phyloP scores from a whole-genome alignment of 2,888 invertebrate genomes.

The Bombylius major region DNA sequence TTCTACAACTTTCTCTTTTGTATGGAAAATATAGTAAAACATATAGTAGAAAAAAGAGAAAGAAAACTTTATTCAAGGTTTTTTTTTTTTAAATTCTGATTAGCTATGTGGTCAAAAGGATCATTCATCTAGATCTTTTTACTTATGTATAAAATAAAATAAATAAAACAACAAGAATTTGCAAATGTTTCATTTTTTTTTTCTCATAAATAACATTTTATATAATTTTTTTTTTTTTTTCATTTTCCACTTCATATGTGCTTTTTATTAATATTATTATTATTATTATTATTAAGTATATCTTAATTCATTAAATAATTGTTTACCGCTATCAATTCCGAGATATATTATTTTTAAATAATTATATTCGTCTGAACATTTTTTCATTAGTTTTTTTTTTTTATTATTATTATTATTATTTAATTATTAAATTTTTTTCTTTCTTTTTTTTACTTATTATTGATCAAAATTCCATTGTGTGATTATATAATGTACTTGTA shows the following conservation, averaged over 20 bases:
- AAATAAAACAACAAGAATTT: not conserved
- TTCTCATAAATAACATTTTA: slow-evolving; percentile 9
- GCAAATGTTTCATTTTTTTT: not conserved
- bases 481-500: no score
- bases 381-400: not conserved
- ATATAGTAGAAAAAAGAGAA: no score
- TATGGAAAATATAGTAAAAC: no score
- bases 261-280: not conserved
- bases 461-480: no score
- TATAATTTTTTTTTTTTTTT: not conserved
- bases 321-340: slow-evolving; percentile 11
- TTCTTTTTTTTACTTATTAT: no score
- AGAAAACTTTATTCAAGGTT: no score
- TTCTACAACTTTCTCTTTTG: no score
- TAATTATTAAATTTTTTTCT: not conserved
- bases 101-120: no score
- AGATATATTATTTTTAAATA: slow-evolving; percentile 5
- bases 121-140: no score
- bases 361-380: not conserved
- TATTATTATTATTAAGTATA: slow-evolving; percentile 2
- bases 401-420: not conserved
- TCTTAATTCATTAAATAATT: slow-evolving; percentile 7
- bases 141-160: no score
- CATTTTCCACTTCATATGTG: not conserved
- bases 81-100: no score